Conservation (phyloP, 2,888 invertebrate genomes). For the Thereva nobilitata region DNA sequence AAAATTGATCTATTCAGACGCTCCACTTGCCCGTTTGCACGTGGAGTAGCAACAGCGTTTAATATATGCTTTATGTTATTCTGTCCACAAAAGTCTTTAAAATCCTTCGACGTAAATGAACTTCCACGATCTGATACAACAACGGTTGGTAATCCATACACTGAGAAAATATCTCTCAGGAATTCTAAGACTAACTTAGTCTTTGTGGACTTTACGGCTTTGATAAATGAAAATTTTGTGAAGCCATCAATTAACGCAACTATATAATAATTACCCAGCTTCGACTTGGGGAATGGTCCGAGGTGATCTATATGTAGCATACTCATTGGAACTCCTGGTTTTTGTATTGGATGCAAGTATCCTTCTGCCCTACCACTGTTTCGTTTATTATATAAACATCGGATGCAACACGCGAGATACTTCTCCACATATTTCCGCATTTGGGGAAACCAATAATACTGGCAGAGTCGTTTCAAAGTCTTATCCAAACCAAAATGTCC, state of each 20-base stretch:
- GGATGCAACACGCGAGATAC: constrained; percentile 7
- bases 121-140: constrained; percentile 10
- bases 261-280: neutral
- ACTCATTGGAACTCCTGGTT: constrained; percentile 1
- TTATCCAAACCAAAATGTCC: constrained; percentile 15
- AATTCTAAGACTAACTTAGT: constrained; percentile 4
- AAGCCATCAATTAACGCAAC: constrained; percentile 7
- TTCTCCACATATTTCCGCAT: constrained; percentile 22
- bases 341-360: constrained; percentile 4
- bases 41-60: constrained; percentile 19
- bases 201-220: constrained; percentile 6
- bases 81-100: constrained; percentile 6
- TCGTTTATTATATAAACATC: constrained; percentile 7
- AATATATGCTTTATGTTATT: constrained; percentile 9
- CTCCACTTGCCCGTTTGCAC: constrained; percentile 13
- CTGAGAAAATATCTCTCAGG: constrained; percentile 1
- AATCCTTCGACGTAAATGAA: constrained; percentile 4
- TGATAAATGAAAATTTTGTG: constrained; percentile 7
- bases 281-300: neutral
- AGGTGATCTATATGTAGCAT: constrained; percentile 11
- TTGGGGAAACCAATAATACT: constrained; percentile 16
- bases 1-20: constrained; percentile 15
- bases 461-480: neutral
- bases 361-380: constrained; percentile 4
- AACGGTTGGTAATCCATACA: neutral